Evolutionary conservation across 2,888 invertebrate species (phyloP), one percentile per base, ranked within the genome.

Genomic region (Griposia aprilina): DNA sequence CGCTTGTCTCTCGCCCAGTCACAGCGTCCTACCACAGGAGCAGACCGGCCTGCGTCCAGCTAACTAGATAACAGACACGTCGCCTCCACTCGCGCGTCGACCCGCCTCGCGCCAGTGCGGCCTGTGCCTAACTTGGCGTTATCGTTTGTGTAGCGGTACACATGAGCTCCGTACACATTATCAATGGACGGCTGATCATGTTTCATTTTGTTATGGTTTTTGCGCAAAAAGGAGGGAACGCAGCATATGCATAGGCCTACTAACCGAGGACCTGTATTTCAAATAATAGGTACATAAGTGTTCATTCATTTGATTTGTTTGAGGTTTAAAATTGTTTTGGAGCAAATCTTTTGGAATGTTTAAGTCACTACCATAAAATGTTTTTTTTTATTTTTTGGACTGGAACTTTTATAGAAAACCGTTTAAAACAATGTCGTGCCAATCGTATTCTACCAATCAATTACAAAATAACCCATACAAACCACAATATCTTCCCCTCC

Each of bases 21-120:
- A 7, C 26, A 78, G 30, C 6, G 1, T n/a, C 20, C 36, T 60
- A 80, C 65, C 80, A 13, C 70, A 65, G 74, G 73, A 68, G n/a
- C 74, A 66, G 72, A 67, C 63, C 57, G 36, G 77, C 50, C 65
- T 63, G 80, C 71, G 76, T 80, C 74, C 72, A 78, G 72, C 76
- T 82, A 82, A 74, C 82, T 68, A 80, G 82, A 85, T 79, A 82
- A 87, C 59, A 82, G 78, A 82, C 63, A 74, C 77, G 78, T 60
- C 75, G 55, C 59, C 36, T 62, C 11, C 77, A 74, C 20, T 36
- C 66, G 68, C 77, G 68, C 36, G 23, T 45, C 50, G 55, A 13
- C 36, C 66, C 62, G 41, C 55, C 60, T 50, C 78, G 55, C 57
- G 30, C 63, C 63, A 20, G 23, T 79, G 78, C 6, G 41, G 15